Base-by-base conservation (phyloP, 64 coral and sea anemone species). In the Actinia equina region DNA sequence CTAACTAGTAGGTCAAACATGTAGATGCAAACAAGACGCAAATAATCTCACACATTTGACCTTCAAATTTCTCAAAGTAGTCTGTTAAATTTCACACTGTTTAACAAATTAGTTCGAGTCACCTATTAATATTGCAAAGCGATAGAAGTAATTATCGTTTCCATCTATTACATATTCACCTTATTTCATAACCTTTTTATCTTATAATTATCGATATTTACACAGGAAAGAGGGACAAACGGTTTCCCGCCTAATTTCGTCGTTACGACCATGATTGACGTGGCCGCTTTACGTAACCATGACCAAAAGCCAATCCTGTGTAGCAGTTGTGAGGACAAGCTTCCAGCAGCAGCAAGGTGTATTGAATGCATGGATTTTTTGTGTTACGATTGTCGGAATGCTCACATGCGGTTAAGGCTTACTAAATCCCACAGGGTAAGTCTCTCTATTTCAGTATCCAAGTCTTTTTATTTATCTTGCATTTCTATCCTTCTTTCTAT, bases 361-460 rank as follows among this genome's bases (percentile, higher is more conserved):
- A 99, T 95, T 22, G 97, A 99, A 27, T 99, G 97, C 11, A 99
- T 99, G 97, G 97, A 99, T 61, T 99, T 95, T 49, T 93, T 99
- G 23, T 99, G 97, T 56, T 95, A 95, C 43, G 93, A 95, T 41
- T 99, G 97, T 70, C 87, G 93, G 18, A 99, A 95, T 86, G 97
- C 97, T 7, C 97, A 99, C 30, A 95, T 95, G 90, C 92, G 97
- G n/a, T 77, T 99, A 42, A 88, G 97, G 58, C 88, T 99, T 3
- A 99, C 97, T 43, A 99, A 99, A 82, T 89, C 90, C 55, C 97
- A 99, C 56, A 89, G 93, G 86, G 97, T 99, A 89, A 86, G 87
- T 22, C 12, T 41, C n/a, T 30, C 0, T 37, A 37, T 37, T 1
- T 37, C 30, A 37, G 30, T 37, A 37, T 37, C 30, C 30, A 37